Base-by-base conservation (phyloP, 2,888 invertebrate genomes). In the Morpho achilles region DNA sequence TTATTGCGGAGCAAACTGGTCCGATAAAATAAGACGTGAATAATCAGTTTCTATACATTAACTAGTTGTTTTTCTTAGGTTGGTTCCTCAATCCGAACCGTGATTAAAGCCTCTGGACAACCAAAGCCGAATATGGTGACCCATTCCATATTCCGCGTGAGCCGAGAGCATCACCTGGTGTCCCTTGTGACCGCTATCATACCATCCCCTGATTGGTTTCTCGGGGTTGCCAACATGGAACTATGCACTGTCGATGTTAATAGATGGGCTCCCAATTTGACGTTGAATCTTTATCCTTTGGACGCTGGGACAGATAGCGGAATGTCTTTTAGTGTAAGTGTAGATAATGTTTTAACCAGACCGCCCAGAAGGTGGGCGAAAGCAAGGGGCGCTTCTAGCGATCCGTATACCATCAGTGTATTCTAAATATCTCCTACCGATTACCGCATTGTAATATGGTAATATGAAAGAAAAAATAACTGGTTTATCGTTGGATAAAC, bases 281-380 rank as follows among this genome's bases (percentile, higher is more conserved):
- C 92, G 5, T 92, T 98, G 44, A 97, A 98, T 84, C 90, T 99
- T 9, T 97, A 95, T 75, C 98, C 99, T 0, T 96, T 96, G 87
- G 99, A 99, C 84, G 98, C 98, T 49, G 99, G 99, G 0, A 98
- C 98, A 0, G 99, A 99, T 73, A 94, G 94, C 72, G 99, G 99
- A 0, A 92, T 96, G 23, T 94, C 95, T 7, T 99, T 99, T 76
- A 95, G 95, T 93, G 96, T 96, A 77, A 84, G 79, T 50, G 51
- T 8, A 51, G 45, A 32, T 55, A 45, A 5, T 32, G 32, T 32
- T 32, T 5, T 32, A 5, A 2, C 32, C 4, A 3, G 32, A 32
- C 32, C 5, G 3, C 32, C 3, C 2, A 5, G 32, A 5, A 32
- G 1, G 32, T 32, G 5, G 5, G 5, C 32, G 32, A 32, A 32